phyloP scores from a whole-genome alignment of 2,113 vertebrate species.

The Tamias sibiricus region DNA sequence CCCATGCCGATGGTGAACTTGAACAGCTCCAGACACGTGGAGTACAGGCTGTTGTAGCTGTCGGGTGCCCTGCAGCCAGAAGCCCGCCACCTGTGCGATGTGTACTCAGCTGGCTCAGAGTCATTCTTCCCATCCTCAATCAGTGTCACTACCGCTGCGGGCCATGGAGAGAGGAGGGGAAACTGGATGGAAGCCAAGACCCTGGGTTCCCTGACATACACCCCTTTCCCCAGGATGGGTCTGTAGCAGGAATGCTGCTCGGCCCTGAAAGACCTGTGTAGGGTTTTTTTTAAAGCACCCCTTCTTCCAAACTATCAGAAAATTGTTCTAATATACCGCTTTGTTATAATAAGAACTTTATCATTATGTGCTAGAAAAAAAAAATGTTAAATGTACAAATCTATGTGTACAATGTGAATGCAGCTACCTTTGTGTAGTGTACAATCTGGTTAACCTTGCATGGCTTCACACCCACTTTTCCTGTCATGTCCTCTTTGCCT shows the following conservation, averaged over 20 bases:
- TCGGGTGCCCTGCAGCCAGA: constrained; percentile 1
- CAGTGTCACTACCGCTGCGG: constrained; percentile 94
- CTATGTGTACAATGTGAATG: neutral
- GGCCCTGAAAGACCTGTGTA: neutral
- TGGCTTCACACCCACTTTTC: neutral
- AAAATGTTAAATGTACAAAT: neutral
- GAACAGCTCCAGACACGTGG: constrained; percentile 95
- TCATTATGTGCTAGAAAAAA: neutral
- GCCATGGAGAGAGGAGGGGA: neutral
- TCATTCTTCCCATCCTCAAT: constrained; percentile 89
- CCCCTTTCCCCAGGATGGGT: neutral
- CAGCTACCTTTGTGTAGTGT: neutral
- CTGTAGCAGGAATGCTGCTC: neutral
- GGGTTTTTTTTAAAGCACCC: neutral
- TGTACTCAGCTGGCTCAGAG: neutral
- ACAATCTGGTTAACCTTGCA: neutral
- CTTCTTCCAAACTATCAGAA: constrained; percentile 46
- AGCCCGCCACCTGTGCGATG: constrained; percentile 52
- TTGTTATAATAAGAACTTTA: neutral
- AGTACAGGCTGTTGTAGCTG: constrained; percentile 90
- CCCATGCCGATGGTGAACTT: constrained; percentile 99
- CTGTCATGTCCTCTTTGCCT: neutral
- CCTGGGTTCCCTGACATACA: neutral
- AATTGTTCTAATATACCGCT: neutral
- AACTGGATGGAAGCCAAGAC: neutral